Evolutionary conservation across 2,888 invertebrate species (phyloP), one percentile per base, ranked within the genome.

Genomic region (Diogma glabrata): DNA sequence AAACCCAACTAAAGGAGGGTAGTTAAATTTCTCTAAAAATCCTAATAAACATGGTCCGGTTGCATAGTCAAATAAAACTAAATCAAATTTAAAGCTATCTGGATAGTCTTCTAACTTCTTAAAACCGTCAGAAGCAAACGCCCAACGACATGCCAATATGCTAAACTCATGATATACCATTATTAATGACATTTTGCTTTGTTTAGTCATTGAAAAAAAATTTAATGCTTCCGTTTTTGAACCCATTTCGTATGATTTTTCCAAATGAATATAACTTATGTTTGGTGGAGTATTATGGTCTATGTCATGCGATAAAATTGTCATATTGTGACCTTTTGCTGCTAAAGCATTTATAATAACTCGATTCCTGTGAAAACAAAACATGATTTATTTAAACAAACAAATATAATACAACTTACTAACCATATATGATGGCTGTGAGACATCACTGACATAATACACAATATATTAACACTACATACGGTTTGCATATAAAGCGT

Each of bases 1-100:
- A 1, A 64, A 52, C 7, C 63, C 63, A 22, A 65, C 54, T 24
- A 67, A 52, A 10, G 67, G 63, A 19, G 66, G 63, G 56, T 63
- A 57, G 1, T 58, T 57, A 52, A 66, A 68, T 50, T 61, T 62
- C 22, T 64, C 59, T 1, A 62, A 55, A 46, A 67, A 61, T 1
- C 62, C 63, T 12, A 68, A 23, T 12, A 67, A 52, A 56, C 60
- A 62, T 3, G 64, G 59, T 2, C 64, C 64, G 22, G 60, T 23
- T 1, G 61, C 62, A 30, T 60, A 63, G 52, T 68, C 69, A 47
- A 63, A 58, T 5, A 67, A 53, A 12, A 66, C 60, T 33, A 66
- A 50, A 59, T 68, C 67, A 51, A 65, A 63, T 24, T 60, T 56
- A 24, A 65, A 65, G 28, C 60, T 53, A 14, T 52, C 19, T 9